Percentiles rank a stretch among this genome's conserved stretches.
Evolutionary conservation across 2,888 invertebrate species (phyloP).

Genomic region (Protodeltote pygarga): DNA sequence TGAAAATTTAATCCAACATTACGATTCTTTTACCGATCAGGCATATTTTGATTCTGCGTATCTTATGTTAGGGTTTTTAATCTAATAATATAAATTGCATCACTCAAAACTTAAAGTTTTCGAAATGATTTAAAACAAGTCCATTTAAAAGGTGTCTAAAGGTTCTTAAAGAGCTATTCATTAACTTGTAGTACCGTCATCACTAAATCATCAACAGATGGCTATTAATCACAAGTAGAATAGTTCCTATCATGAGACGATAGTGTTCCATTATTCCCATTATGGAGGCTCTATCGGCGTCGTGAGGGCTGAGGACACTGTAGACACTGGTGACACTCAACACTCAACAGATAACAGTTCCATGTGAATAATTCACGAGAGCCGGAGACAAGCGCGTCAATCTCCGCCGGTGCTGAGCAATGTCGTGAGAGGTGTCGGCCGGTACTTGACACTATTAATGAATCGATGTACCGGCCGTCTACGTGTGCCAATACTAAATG

Average conservation of each 20-base stretch:
- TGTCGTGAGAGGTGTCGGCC: slow-evolving; percentile 43
- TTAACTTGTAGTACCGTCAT: slow-evolving; percentile 23
- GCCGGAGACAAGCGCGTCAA: slow-evolving; percentile 48
- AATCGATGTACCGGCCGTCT: slow-evolving; percentile 30
- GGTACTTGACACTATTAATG: slow-evolving; percentile 52
- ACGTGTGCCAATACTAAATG: slow-evolving; percentile 15
- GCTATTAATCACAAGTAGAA: slow-evolving; percentile 43
- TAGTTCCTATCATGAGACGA: slow-evolving; percentile 43
- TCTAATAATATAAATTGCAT: too few species aligned
- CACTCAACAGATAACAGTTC: slow-evolving; percentile 46
- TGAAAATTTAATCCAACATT: not conserved
- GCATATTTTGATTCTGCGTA: too few species aligned
- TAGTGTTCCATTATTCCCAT: slow-evolving; percentile 47
- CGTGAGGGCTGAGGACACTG: slow-evolving; percentile 23
- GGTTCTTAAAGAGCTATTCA: slow-evolving; percentile 28
- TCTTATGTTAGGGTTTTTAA: too few species aligned
- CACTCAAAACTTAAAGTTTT: too few species aligned
- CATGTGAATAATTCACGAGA: slow-evolving; percentile 60
- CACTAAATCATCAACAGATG: slow-evolving; percentile 26
- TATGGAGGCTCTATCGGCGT: slow-evolving; percentile 30
- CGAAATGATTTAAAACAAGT: too few species aligned
- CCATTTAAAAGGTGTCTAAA: slow-evolving; percentile 19
- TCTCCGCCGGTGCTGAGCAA: slow-evolving; percentile 43
- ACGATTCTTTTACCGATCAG: not conserved
- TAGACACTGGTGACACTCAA: slow-evolving; percentile 39